Conservation (phyloP, 2,888 invertebrate genomes). For the Cantharis rufa region DNA sequence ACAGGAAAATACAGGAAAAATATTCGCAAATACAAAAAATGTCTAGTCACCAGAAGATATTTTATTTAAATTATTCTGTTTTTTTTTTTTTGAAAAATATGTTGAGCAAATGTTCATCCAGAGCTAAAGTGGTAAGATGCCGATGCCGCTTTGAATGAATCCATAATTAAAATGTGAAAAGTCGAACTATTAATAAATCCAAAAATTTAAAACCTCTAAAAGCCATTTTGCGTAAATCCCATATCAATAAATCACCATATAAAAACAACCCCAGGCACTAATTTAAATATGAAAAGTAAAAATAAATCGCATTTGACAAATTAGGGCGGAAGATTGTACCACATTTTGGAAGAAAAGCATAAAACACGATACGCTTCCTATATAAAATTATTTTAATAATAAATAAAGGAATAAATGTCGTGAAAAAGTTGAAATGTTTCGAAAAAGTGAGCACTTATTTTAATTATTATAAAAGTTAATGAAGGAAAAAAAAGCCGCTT, state of each 20-base stretch:
- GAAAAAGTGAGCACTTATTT: background rate
- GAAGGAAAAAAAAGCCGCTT: background rate
- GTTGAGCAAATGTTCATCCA: background rate
- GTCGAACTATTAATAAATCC: background rate
- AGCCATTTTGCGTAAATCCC: slow-evolving; percentile 29
- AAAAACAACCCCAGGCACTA: slow-evolving; percentile 22
- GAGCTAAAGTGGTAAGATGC: background rate
- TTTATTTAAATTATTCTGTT: too few species aligned
- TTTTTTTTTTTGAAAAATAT: background rate
- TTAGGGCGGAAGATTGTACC: slow-evolving; percentile 22
- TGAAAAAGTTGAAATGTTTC: background rate
- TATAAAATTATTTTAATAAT: background rate
- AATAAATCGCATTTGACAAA: slow-evolving; percentile 30
- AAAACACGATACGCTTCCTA: background rate
- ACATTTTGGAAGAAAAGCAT: slow-evolving; percentile 7
- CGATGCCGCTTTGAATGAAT: background rate
- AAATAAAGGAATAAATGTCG: too few species aligned
- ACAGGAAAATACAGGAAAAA: background rate
- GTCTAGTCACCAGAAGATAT: too few species aligned
- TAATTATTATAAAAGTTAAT: background rate
- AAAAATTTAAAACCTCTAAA: slow-evolving; percentile 11
- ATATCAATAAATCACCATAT: slow-evolving; percentile 24
- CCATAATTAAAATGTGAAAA: background rate
- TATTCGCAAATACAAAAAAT: too few species aligned
- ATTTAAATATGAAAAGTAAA: slow-evolving; percentile 27